Percentiles rank a stretch among this genome's conserved stretches.
These are phyloP conservation scores for Drosophila repleta DNA, from an alignment of 1,140 invertebrate genomes.

Conservation along the genomic window DNA sequence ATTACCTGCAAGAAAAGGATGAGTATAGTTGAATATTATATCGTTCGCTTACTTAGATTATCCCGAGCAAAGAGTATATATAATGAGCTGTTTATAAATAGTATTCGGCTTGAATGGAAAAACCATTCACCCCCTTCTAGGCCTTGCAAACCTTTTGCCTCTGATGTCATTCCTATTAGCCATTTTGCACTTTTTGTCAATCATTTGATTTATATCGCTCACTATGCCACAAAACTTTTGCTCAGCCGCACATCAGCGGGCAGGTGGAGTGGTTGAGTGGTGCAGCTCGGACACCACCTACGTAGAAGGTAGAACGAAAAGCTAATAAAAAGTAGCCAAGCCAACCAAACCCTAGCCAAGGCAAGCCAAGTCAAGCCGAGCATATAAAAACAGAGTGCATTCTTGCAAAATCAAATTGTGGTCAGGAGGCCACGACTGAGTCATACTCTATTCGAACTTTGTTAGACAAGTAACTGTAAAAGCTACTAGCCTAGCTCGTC, in stretches of 20 bases:
- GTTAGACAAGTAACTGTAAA: no score
- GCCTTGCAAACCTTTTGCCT: constrained; percentile 11
- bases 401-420: not conserved
- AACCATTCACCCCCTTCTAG: not conserved
- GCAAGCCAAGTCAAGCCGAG: not conserved
- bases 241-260: not conserved
- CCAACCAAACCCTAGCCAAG: no score
- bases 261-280: not conserved
- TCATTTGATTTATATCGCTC: constrained; percentile 71
- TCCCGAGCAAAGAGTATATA: no score
- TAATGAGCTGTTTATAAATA: no score
- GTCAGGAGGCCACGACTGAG: not conserved
- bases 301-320: not conserved
- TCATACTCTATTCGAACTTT: not conserved
- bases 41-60: not conserved
- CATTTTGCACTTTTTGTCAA: constrained; percentile 75
- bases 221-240: constrained; percentile 32
- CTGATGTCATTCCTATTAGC: constrained; percentile 60
- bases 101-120: no score
- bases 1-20: constrained; percentile 16
- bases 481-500: no score
- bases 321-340: constrained; percentile 7
- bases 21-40: not conserved
- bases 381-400: constrained; percentile 7
- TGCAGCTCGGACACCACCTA: not conserved